Evolutionary conservation across 2,888 invertebrate genomes (phyloP).

Genomic region (Platycnemis pennipes): DNA sequence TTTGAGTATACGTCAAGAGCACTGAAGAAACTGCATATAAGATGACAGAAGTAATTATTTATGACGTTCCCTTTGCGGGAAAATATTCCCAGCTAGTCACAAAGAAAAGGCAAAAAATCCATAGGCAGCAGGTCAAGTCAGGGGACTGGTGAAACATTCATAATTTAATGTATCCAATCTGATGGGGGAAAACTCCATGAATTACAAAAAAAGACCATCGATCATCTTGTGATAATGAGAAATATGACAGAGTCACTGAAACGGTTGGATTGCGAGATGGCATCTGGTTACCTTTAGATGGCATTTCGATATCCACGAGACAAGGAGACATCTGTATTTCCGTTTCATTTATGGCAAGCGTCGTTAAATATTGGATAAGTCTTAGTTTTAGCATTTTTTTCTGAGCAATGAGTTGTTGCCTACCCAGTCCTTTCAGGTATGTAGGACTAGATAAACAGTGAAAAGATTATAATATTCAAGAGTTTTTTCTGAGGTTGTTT

Average conservation of each 20-base stretch:
- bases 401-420: too few species aligned
- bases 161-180: constrained; percentile 51
- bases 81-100: not conserved
- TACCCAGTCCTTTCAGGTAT: too few species aligned
- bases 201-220: constrained; percentile 33
- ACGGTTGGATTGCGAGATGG: not conserved
- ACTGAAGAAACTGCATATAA: not conserved
- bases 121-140: not conserved
- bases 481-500: too few species aligned
- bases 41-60: constrained; percentile 52
- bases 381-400: too few species aligned
- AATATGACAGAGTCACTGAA: not conserved
- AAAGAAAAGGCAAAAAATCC: not conserved
- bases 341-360: not conserved
- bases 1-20: not conserved
- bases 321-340: not conserved
- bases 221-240: constrained; percentile 9
- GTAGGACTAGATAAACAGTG: too few species aligned
- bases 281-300: not conserved
- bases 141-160: constrained; percentile 21
- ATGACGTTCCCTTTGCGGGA: not conserved
- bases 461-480: too few species aligned
- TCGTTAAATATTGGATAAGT: too few species aligned
- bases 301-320: not conserved
- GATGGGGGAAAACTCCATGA: constrained; percentile 54